These are phyloP conservation scores for Tachystola acroxantha DNA, from an alignment of 2,888 invertebrate species.

Conservation along the genomic window DNA sequence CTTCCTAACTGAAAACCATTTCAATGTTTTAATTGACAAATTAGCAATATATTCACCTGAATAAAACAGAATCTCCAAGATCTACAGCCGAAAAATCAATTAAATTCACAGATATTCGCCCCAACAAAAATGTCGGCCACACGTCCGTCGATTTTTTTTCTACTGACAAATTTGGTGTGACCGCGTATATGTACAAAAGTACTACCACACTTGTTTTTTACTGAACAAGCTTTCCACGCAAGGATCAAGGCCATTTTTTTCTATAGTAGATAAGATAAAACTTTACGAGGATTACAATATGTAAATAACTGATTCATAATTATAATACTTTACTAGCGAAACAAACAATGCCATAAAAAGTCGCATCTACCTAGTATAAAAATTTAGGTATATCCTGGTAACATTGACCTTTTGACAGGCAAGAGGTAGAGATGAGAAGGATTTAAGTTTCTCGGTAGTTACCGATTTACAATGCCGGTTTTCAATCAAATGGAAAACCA, in stretches of 20 bases:
- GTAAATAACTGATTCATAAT: no score
- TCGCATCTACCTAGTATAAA: neutral
- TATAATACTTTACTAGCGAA: no score
- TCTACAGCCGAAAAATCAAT: conserved; percentile 13
- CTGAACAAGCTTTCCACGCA: no score
- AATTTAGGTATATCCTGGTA: neutral
- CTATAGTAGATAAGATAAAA: no score
- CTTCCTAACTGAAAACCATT: no score
- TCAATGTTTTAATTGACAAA: neutral
- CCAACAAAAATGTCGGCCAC: conserved; percentile 27
- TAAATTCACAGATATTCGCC: no score
- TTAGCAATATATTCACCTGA: neutral
- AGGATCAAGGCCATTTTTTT: no score
- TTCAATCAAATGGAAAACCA: no score
- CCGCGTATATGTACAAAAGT: conserved; percentile 9
- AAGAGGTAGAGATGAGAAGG: neutral
- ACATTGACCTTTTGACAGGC: conserved; percentile 1
- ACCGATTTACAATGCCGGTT: neutral
- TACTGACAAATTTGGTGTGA: conserved; percentile 25
- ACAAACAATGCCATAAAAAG: no score
- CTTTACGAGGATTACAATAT: no score
- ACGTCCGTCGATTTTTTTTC: conserved; percentile 20
- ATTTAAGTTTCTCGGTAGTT: neutral
- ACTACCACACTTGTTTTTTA: no score
- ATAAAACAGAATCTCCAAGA: neutral